Evolutionary conservation across 2,797 vertebrate species (phyloP).

Genomic region (Ptychadena robeensis): DNA sequence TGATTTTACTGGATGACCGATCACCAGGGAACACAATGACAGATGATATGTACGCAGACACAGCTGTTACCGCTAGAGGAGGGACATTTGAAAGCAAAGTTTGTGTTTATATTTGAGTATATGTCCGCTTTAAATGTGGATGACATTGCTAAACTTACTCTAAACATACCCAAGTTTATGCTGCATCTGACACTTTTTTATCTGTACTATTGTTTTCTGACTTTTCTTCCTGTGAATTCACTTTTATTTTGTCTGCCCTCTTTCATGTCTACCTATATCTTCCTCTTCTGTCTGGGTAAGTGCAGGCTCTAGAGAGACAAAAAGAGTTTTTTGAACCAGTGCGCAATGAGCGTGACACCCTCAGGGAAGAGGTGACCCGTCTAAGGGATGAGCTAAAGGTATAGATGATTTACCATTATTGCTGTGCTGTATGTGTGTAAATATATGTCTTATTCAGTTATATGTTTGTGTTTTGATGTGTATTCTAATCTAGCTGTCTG

Average conservation of each 20-base stretch:
- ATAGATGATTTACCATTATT: slow-evolving; percentile 65
- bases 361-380: slow-evolving; percentile 90
- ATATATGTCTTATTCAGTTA: neutral
- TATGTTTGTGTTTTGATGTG: too few relatives aligned
- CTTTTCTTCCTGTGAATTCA: neutral
- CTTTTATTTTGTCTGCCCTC: neutral
- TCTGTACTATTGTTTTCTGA: neutral
- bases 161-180: neutral
- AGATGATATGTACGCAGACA: too few relatives aligned
- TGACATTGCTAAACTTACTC: neutral
- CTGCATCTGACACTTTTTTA: neutral
- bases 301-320: slow-evolving; percentile 96
- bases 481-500: neutral
- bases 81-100: too few relatives aligned
- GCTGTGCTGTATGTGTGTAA: neutral
- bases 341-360: slow-evolving; percentile 90
- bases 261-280: slow-evolving; percentile 19
- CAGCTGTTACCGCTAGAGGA: too few relatives aligned
- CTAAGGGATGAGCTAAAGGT: slow-evolving; percentile 95
- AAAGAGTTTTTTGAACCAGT: slow-evolving; percentile 96
- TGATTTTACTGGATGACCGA: too few relatives aligned
- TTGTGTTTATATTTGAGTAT: too few relatives aligned
- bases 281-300: slow-evolving; percentile 65
- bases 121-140: too few relatives aligned
- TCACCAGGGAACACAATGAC: too few relatives aligned